phyloP scores from a whole-genome alignment of 2,113 vertebrate genomes.

The Phasianus colchicus region DNA sequence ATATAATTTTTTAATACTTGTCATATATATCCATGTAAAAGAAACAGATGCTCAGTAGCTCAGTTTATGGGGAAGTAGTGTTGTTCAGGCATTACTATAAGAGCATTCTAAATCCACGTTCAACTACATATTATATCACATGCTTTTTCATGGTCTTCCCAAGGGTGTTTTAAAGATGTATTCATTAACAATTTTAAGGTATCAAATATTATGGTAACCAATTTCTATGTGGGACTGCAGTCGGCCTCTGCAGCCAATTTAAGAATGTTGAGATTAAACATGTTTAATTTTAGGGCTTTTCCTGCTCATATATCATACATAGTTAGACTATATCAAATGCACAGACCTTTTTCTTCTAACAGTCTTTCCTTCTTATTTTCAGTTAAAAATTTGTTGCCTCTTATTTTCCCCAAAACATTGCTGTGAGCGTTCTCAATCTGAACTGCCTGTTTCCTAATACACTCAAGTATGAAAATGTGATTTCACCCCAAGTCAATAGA shows the following conservation, averaged over 20 bases:
- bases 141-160: background rate
- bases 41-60: background rate
- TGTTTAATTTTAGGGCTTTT: background rate
- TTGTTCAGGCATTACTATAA: background rate
- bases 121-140: background rate
- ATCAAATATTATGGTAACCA: background rate
- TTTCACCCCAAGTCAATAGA: background rate
- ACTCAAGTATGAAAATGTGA: background rate
- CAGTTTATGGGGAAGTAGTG: background rate
- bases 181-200: background rate
- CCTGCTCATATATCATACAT: background rate
- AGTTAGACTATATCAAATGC: background rate
- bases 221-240: background rate
- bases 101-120: background rate
- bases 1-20: background rate
- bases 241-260: background rate
- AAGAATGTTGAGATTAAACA: background rate
- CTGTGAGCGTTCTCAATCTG: accelerated
- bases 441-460: background rate
- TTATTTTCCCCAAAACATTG: background rate
- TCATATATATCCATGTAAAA: background rate
- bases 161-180: background rate
- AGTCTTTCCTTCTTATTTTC: background rate
- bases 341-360: accelerated
- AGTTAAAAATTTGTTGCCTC: background rate